Conservation (phyloP, 92 coral and sea anemone genomes). For the Siderastrea radians region DNA sequence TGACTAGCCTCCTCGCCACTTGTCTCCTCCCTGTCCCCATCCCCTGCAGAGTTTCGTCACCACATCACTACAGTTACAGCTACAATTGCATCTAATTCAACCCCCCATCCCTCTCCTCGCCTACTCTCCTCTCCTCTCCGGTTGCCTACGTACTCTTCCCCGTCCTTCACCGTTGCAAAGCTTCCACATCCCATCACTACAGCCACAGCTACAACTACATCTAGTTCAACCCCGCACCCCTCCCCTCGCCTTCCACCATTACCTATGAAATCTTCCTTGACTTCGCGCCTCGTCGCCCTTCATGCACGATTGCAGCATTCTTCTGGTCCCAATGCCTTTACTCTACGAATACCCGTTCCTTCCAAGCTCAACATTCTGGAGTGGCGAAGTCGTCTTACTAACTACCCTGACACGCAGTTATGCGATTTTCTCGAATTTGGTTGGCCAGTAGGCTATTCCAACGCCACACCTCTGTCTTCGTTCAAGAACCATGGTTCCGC, state of each 20-base stretch:
- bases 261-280: not conserved
- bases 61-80: no score
- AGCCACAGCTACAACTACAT: no score
- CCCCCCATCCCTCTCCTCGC: no score
- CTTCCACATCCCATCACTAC: no score
- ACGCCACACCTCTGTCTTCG: no score
- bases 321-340: conserved; percentile 34
- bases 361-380: conserved; percentile 36
- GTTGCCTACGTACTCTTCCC: no score
- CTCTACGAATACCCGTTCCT: conserved; percentile 22
- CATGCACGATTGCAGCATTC: not conserved
- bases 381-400: not conserved
- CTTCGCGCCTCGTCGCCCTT: not conserved
- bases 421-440: conserved; percentile 39
- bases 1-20: not conserved
- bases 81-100: no score
- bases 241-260: not conserved
- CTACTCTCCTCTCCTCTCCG: no score
- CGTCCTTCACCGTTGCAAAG: no score
- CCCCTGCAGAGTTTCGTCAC: not conserved
- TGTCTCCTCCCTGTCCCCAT: not conserved
- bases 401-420: conserved; percentile 1
- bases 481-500: no score
- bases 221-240: no score
- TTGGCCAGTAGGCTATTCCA: conserved; percentile 11